Evolutionary conservation across 2,797 vertebrate species (phyloP).

Genomic region (Myotis planiceps): DNA sequence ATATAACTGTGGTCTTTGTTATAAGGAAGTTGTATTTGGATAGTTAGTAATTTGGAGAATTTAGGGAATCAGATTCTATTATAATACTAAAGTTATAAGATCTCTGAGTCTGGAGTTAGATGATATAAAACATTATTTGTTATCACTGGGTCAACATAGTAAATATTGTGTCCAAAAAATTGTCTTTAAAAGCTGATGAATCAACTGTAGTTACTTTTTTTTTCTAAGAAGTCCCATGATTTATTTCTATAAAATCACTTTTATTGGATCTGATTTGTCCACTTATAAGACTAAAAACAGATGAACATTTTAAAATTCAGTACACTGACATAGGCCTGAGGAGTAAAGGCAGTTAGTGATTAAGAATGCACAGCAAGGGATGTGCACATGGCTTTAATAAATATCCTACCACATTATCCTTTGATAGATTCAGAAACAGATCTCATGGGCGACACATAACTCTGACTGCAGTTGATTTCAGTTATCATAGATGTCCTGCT

Average conservation of each 20-base stretch:
- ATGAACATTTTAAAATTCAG: neutral
- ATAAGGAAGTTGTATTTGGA: conserved; percentile 15
- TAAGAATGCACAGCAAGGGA: neutral
- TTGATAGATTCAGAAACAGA: neutral
- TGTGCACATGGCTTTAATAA: neutral
- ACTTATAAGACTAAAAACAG: neutral
- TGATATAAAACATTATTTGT: neutral
- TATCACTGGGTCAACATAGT: neutral
- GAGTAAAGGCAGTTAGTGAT: neutral
- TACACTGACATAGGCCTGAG: neutral
- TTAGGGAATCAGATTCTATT: conserved; percentile 3
- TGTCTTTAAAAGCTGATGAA: neutral
- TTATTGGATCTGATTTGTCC: neutral
- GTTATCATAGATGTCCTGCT: neutral
- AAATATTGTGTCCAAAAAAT: neutral
- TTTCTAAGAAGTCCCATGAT: neutral
- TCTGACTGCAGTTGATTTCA: neutral
- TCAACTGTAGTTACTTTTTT: neutral
- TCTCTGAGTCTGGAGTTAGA: conserved; percentile 8
- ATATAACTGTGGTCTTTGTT: conserved; percentile 49
- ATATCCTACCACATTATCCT: neutral
- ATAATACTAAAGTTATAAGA: neutral
- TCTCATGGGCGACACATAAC: neutral
- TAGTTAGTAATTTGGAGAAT: conserved; percentile 48
- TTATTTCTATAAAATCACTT: conserved; percentile 19